Conservation (phyloP, 2,113 vertebrate species). For the Charina bottae region DNA sequence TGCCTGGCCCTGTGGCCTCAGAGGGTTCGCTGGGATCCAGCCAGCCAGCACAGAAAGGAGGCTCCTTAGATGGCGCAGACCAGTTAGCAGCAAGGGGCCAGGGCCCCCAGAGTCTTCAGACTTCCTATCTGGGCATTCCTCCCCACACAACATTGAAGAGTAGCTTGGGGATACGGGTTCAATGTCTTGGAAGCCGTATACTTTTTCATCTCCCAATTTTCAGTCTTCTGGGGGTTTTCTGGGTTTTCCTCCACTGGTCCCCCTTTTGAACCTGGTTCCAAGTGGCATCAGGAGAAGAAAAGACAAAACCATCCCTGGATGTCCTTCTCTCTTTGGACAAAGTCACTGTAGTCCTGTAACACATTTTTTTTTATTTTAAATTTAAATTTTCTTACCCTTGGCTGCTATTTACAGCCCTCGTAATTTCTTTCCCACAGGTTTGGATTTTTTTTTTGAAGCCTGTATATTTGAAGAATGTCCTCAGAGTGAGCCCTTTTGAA, state of each 20-base stretch:
- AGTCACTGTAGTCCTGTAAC: conserved; percentile 59
- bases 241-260: not conserved
- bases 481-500: conserved; percentile 74
- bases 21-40: not conserved
- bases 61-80: not conserved
- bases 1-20: too few species aligned
- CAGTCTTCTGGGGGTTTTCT: not conserved
- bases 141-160: not conserved
- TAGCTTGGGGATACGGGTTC: not conserved
- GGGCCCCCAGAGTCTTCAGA: not conserved
- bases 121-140: not conserved
- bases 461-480: conserved; percentile 76
- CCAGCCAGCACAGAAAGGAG: not conserved
- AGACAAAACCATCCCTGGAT: conserved; percentile 56
- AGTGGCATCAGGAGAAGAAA: conserved; percentile 52
- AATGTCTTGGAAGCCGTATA: not conserved
- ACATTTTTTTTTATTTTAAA: conserved; percentile 34
- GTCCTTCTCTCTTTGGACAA: conserved; percentile 64
- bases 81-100: not conserved
- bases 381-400: conserved; percentile 42
- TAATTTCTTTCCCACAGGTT: conserved; percentile 32
- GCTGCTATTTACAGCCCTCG: conserved; percentile 68
- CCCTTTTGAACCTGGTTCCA: conserved; percentile 40
- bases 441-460: conserved; percentile 61
- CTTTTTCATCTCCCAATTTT: not conserved